phyloP scores from a whole-genome alignment of 1,140 invertebrate genomes.

The Aphelinus atriplicis region DNA sequence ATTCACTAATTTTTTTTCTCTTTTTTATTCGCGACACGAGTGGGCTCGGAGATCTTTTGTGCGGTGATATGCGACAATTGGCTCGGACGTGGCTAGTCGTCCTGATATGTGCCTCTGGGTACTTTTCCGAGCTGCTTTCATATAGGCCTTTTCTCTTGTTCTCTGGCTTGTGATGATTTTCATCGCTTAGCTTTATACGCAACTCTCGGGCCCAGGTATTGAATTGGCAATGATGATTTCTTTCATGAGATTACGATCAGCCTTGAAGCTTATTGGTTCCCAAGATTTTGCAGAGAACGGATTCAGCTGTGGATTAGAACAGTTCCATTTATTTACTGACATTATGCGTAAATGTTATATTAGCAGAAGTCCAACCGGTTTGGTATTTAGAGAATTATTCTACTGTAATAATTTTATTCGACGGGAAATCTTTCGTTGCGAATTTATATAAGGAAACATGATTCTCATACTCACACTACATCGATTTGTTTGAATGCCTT shows the following conservation, averaged over 20 bases:
- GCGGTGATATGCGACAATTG: background rate
- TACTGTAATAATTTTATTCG: background rate
- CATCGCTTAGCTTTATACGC: slow-evolving; percentile 68
- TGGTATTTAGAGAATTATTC: no score
- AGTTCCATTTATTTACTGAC: background rate
- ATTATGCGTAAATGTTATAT: background rate
- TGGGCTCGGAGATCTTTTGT: slow-evolving; percentile 10
- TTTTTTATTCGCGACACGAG: slow-evolving; percentile 22
- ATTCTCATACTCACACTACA: slow-evolving; percentile 58
- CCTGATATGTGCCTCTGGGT: slow-evolving; percentile 39
- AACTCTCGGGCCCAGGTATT: slow-evolving; percentile 80
- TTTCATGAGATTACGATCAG: slow-evolving; percentile 64
- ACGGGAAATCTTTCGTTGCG: no score
- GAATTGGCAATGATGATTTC: slow-evolving; percentile 76
- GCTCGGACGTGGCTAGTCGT: background rate
- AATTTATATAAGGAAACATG: no score
- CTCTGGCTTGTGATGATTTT: slow-evolving; percentile 29
- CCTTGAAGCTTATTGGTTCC: slow-evolving; percentile 64
- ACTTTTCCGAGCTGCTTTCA: slow-evolving; percentile 30
- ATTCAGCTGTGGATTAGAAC: slow-evolving; percentile 55
- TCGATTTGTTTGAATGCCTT: slow-evolving; percentile 61
- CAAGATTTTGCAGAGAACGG: slow-evolving; percentile 65
- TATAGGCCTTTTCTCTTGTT: slow-evolving; percentile 45
- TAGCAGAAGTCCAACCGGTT: background rate
- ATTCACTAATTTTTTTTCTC: slow-evolving; percentile 44